Conservation (phyloP, 2,888 invertebrate genomes). For the Dynastes grantii region DNA sequence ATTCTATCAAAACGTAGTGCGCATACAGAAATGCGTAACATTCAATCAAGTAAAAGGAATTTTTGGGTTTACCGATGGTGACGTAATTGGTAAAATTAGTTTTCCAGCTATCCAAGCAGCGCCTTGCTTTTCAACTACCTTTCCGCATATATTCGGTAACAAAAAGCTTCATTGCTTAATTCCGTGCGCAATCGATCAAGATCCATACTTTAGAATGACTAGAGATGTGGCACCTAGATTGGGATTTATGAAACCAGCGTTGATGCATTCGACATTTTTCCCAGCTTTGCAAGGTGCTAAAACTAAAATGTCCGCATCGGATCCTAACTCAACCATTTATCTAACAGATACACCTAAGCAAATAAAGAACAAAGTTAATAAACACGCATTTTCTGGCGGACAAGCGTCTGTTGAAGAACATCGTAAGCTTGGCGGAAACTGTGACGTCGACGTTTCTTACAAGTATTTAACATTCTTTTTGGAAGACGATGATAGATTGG, state of each 20-base stretch:
- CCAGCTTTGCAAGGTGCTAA: slow-evolving; percentile 89
- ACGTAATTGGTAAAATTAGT: slow-evolving; percentile 96
- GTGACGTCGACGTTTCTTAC: slow-evolving; percentile 95
- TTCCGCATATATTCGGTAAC: slow-evolving; percentile 91
- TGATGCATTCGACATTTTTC: slow-evolving; percentile 80
- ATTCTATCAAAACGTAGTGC: slow-evolving; percentile 94
- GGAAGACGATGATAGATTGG: slow-evolving; percentile 91
- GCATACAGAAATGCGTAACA: slow-evolving; percentile 95
- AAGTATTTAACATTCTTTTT: slow-evolving; percentile 96
- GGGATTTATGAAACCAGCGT: slow-evolving; percentile 89
- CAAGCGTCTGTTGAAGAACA: slow-evolving; percentile 95
- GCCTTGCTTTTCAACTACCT: slow-evolving; percentile 91
- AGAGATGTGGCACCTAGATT: slow-evolving; percentile 97
- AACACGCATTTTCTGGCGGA: slow-evolving; percentile 99
- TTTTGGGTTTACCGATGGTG: slow-evolving; percentile 97
- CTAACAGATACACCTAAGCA: slow-evolving; percentile 96
- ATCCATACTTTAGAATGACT: slow-evolving; percentile 99
- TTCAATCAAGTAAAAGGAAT: slow-evolving; percentile 98
- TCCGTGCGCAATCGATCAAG: slow-evolving; percentile 99
- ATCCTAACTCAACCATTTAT: slow-evolving; percentile 93
- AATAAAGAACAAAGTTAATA: slow-evolving; percentile 96
- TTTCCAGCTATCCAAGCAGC: slow-evolving; percentile 98
- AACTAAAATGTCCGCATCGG: slow-evolving; percentile 99
- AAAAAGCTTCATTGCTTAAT: slow-evolving; percentile 88
- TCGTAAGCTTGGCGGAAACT: slow-evolving; percentile 91